A percentile compares a stretch with the other conserved stretches of the same genome.
These are phyloP conservation scores for Remorina albescens DNA, from an alignment of 2,797 vertebrate species.

Conservation along the genomic window DNA sequence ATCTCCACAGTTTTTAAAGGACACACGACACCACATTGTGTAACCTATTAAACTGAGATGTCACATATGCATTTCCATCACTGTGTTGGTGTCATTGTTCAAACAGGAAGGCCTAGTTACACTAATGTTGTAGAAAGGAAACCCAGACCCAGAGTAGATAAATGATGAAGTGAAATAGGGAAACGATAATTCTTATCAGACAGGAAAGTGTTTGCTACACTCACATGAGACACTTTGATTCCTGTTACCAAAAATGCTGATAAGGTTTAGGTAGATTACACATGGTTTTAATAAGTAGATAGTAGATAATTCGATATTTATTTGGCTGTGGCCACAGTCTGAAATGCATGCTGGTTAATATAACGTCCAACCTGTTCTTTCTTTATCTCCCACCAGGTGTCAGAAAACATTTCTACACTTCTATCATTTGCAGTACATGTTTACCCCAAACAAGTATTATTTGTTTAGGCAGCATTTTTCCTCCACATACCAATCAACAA, in stretches of 20 bases:
- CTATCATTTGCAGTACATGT: background rate
- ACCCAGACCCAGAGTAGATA: background rate
- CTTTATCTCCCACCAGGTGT: slow-evolving; percentile 31
- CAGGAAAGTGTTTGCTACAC: too few relatives aligned
- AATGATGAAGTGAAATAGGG: background rate
- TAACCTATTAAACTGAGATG: too few relatives aligned
- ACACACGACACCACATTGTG: too few relatives aligned
- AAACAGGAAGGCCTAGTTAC: background rate
- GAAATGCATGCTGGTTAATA: too few relatives aligned
- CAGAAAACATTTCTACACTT: slow-evolving; percentile 15
- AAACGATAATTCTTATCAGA: background rate
- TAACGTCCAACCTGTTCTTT: slow-evolving; percentile 19
- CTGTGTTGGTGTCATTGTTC: background rate
- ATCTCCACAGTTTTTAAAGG: too few relatives aligned
- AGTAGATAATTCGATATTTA: too few relatives aligned
- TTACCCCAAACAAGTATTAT: background rate
- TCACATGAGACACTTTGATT: background rate
- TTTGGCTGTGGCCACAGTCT: too few relatives aligned
- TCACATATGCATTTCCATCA: background rate
- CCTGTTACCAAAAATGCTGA: background rate
- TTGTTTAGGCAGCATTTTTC: background rate
- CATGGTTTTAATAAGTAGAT: too few relatives aligned
- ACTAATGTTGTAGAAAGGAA: background rate
- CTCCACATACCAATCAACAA: background rate
- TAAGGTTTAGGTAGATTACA: background rate